Evolutionary conservation across 2,797 vertebrate genomes (phyloP).

Genomic region (Microctenopoma lineatum): DNA sequence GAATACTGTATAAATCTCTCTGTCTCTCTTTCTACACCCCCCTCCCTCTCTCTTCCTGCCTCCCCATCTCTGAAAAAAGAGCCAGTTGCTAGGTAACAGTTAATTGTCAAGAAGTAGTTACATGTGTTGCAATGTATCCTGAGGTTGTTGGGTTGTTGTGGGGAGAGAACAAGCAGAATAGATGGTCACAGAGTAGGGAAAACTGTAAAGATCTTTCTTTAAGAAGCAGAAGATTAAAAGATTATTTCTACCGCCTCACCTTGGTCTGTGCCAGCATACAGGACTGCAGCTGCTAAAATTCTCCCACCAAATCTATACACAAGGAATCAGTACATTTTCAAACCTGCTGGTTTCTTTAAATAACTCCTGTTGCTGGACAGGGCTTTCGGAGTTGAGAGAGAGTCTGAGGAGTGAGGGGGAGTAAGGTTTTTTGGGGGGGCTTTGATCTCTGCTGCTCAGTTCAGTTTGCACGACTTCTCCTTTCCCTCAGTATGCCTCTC

Average conservation of each 20-base stretch:
- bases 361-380: conserved; percentile 82
- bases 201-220: conserved; percentile 15
- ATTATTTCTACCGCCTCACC: conserved; percentile 46
- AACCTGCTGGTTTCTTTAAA: conserved; percentile 76
- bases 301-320: conserved; percentile 54
- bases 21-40: conserved; percentile 40
- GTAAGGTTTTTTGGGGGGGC: conserved; percentile 40
- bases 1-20: conserved; percentile 77
- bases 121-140: conserved; percentile 84
- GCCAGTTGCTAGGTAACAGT: conserved; percentile 90
- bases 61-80: conserved; percentile 76
- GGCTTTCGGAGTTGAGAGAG: conserved; percentile 48
- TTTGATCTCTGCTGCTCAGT: conserved; percentile 69
- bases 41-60: conserved; percentile 29
- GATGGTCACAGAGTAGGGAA: conserved; percentile 16
- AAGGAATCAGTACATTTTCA: conserved; percentile 47
- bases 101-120: conserved; percentile 90
- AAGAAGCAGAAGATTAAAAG: conserved; percentile 49
- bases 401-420: conserved; percentile 54
- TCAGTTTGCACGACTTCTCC: conserved; percentile 64
- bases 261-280: conserved; percentile 31
- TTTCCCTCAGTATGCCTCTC: conserved; percentile 30
- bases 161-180: conserved; percentile 56
- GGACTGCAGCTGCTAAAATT: conserved; percentile 46
- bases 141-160: conserved; percentile 75